phyloP scores from a whole-genome alignment of 2,113 vertebrate genomes.

The Seriola dumerili region DNA sequence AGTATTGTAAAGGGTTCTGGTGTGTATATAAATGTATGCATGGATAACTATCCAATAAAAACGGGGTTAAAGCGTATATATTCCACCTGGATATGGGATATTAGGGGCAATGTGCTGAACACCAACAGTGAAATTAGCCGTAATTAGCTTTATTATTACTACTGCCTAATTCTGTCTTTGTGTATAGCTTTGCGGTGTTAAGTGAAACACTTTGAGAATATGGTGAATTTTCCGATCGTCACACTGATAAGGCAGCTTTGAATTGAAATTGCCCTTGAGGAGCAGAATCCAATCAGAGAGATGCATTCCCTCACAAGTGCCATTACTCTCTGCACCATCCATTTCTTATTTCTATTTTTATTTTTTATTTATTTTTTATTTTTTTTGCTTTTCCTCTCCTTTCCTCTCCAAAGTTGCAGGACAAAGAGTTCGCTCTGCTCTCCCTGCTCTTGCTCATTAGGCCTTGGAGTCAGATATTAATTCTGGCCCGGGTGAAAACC shows the following conservation, averaged over 20 bases:
- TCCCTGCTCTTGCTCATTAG: slow-evolving; percentile 70
- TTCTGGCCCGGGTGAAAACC: slow-evolving; percentile 65
- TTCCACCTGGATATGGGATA: not conserved
- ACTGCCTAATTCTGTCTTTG: slow-evolving; percentile 8
- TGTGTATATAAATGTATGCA: too few relatives aligned
- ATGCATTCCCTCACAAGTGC: slow-evolving; percentile 17
- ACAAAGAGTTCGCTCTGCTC: slow-evolving; percentile 53
- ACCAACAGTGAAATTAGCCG: not conserved
- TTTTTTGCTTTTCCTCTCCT: not conserved
- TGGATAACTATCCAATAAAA: not conserved
- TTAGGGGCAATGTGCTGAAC: not conserved
- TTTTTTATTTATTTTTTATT: not conserved
- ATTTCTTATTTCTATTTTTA: slow-evolving; percentile 31
- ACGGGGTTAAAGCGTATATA: not conserved
- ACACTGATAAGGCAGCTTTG: slow-evolving; percentile 18
- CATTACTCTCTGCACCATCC: slow-evolving; percentile 25
- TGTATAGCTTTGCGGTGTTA: not conserved
- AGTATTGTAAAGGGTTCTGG: too few relatives aligned
- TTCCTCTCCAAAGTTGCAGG: slow-evolving; percentile 33
- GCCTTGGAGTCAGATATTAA: slow-evolving; percentile 74
- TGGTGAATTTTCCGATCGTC: slow-evolving; percentile 1
- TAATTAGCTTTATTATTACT: not conserved
- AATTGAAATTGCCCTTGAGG: slow-evolving; percentile 35
- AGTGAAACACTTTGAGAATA: slow-evolving; percentile 8
- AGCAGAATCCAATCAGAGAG: slow-evolving; percentile 30